A percentile compares a stretch with the other conserved stretches of the same genome.
Evolutionary conservation across 30 jellyfish, hydroid and myxozoan genomes (phyloP).

Genomic region (Hydra vulgaris): DNA sequence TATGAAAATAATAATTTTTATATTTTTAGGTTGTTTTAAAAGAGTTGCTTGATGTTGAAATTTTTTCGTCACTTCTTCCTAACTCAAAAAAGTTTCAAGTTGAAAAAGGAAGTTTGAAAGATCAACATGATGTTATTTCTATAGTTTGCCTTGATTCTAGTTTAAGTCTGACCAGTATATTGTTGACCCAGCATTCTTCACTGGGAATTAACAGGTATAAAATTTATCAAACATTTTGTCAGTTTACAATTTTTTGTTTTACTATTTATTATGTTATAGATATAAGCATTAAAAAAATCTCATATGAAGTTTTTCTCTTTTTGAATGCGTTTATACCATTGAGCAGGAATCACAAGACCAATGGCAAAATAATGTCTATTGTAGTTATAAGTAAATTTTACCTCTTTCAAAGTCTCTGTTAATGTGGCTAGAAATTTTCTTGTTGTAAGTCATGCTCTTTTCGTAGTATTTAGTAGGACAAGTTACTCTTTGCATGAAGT

Average conservation of each 20-base stretch:
- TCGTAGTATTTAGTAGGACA: too few species aligned
- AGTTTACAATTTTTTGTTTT: too few species aligned
- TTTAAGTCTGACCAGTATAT: constrained; percentile 31
- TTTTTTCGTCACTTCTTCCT: constrained; percentile 19
- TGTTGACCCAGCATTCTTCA: constrained; percentile 12
- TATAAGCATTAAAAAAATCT: not conserved
- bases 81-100: constrained; percentile 1
- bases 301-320: too few species aligned
- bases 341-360: too few species aligned
- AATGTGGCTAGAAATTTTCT: too few species aligned
- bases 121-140: constrained; percentile 15
- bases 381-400: too few species aligned
- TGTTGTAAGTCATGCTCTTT: too few species aligned
- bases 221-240: not conserved
- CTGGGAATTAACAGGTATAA: constrained; percentile 11
- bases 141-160: constrained; percentile 11
- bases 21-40: constrained; percentile 14
- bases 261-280: not conserved
- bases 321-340: too few species aligned
- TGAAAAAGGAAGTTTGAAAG: not conserved
- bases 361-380: too few species aligned
- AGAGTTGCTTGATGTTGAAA: constrained; percentile 15
- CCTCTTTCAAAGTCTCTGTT: too few species aligned
- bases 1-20: too few species aligned
- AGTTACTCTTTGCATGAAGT: too few species aligned